Evolutionary conservation across 2,113 vertebrate genomes (phyloP).

Genomic region (Epinephelus moara): DNA sequence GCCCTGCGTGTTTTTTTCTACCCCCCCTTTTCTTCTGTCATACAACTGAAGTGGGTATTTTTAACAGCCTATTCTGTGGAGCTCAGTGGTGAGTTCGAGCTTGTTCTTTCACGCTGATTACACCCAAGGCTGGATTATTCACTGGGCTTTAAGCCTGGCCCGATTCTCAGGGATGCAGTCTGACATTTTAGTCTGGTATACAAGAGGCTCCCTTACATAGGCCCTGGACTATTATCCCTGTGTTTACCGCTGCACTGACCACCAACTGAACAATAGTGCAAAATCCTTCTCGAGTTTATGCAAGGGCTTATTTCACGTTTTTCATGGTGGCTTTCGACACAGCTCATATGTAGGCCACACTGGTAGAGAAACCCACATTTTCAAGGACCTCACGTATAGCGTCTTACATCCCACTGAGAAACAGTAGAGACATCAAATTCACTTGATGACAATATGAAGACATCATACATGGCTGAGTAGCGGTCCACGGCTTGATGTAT

Average conservation of each 20-base stretch:
- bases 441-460: slow-evolving; percentile 55
- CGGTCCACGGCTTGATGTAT: slow-evolving; percentile 51
- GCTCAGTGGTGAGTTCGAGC: slow-evolving; percentile 58
- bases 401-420: not conserved
- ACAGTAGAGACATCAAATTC: slow-evolving; percentile 37
- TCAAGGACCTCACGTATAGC: not conserved
- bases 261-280: slow-evolving; percentile 62
- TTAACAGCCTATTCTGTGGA: slow-evolving; percentile 59
- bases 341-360: slow-evolving; percentile 48
- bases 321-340: slow-evolving; percentile 37
- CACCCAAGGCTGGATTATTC: slow-evolving; percentile 77
- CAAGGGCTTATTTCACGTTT: slow-evolving; percentile 55
- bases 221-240: slow-evolving; percentile 68
- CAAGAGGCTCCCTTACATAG: slow-evolving; percentile 61
- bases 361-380: slow-evolving; percentile 6
- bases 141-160: slow-evolving; percentile 59
- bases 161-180: slow-evolving; percentile 57
- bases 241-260: slow-evolving; percentile 73
- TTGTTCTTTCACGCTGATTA: slow-evolving; percentile 79
- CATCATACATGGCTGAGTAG: slow-evolving; percentile 64
- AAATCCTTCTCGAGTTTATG: slow-evolving; percentile 56
- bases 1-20: not conserved
- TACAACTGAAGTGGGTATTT: slow-evolving; percentile 62
- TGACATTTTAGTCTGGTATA: slow-evolving; percentile 77
- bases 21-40: slow-evolving; percentile 5